Base-by-base conservation (phyloP, 2,888 invertebrate genomes). In the Glaucopsyche alexis region DNA sequence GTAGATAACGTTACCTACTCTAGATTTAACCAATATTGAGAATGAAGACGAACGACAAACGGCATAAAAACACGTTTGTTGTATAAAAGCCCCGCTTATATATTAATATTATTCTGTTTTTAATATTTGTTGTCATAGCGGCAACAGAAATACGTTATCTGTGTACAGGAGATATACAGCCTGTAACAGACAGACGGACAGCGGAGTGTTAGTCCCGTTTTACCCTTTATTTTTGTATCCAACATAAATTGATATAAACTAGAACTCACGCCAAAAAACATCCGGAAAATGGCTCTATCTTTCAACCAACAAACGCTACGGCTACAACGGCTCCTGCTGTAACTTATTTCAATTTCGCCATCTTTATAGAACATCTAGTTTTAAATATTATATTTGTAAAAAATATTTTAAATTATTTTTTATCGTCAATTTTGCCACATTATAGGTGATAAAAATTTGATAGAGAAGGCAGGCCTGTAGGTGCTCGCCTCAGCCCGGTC, bases 401-500 rank as follows among this genome's bases (percentile, higher is more conserved):
- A 19, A 19, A 9, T 16, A 50, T 55, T 11, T 3, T 16, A 55
- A 55, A 11, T 11, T 11, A 19, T 52, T 52, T 55, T 60, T 19
- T 60, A 7, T 60, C 29, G 8, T 13, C 42, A 42, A 42, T 47
- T 14, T 19, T 13, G 8, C 13, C 29, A 40, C 60, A 38, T 70
- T 71, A 52, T 38, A 47, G 72, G 82, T 83, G 85, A 85, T 82
- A 85, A 87, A 85, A 86, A 85, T 84, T 87, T 81, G 86, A 86
- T 84, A 81, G 86, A 86, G 84, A 86, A 84, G 84, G 83, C 83
- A 84, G 83, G 79, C 83, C 85, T 85, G 83, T 83, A 86, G 86
- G 86, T 87, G 86, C 87, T 86, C 86, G 83, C 80, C 84, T 85
- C 85, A 79, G 81, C 85, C 82, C 81, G 91, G 91, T 90, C 90